Evolutionary conservation across 1,140 invertebrate genomes (phyloP), one percentile per base, ranked within the genome.

Genomic region (Apis laboriosa): DNA sequence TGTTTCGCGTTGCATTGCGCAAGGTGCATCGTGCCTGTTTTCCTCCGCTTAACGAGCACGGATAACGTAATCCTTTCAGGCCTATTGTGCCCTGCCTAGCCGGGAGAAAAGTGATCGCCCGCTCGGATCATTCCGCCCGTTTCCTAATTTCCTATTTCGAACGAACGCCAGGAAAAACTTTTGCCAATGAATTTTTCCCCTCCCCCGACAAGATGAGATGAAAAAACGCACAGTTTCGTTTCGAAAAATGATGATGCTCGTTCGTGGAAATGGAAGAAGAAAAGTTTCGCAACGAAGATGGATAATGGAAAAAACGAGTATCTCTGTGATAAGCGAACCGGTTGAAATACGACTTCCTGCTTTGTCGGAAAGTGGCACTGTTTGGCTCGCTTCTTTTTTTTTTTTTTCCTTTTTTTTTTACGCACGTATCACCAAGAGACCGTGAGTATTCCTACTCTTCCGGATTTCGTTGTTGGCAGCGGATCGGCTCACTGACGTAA

Each of bases 21-120:
- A 92, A 92, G 91, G 91, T 91, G 91, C 84, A 84, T 82, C 77
- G 84, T 74, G 56, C 63, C 28, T 81, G 12, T 83, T 83, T 68
- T 70, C 79, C 64, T 77, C 21, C 34, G 60, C 60, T 72, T 81
- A 84, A 84, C 83, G 60, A 73, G 58, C 75, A 49, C 43, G 55
- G 53, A 71, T 71, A 78, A 78, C 80, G 74, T 55, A 70, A 77
- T 78, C 56, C 75, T 49, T 34, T 24, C 8, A 72, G 71, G 56
- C 53, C 68, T 51, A 79, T 79, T 79, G 77, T 79, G 24, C 1
- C 28, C 28, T 28, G 24, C 53, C 56, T 21, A 1, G 0, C 17
- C 43, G 9, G 1, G 17, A 53, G 21, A 63, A 43, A 4, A 63
- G 43, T 9, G 43, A 68, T 58, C 21, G 19, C 15, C 9, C 9